phyloP scores from a whole-genome alignment of 1,140 invertebrate genomes.

The Philotrypesis tridentata region DNA sequence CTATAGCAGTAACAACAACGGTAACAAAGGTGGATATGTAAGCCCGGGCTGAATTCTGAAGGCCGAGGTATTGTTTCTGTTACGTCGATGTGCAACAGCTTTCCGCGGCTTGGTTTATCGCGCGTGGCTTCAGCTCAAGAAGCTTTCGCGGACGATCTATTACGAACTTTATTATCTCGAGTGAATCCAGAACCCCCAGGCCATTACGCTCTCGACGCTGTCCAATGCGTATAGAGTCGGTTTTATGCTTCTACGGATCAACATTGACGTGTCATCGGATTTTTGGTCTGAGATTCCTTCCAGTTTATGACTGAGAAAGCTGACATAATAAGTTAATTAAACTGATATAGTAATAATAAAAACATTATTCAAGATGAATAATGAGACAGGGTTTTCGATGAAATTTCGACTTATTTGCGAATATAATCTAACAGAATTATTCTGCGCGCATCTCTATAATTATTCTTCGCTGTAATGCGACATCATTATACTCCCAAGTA shows the following conservation, averaged over 20 bases:
- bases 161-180: constrained; percentile 6
- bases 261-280: background rate
- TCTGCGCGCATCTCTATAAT: too few relatives aligned
- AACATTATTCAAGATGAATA: too few relatives aligned
- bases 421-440: too few relatives aligned
- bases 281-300: background rate
- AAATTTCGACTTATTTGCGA: too few relatives aligned
- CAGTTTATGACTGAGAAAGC: background rate
- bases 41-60: background rate
- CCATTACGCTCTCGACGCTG: background rate
- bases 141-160: background rate
- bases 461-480: too few relatives aligned
- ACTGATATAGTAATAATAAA: too few relatives aligned
- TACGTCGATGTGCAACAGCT: background rate
- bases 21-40: background rate
- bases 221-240: background rate
- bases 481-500: too few relatives aligned
- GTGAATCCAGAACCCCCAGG: background rate
- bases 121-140: background rate
- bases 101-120: background rate
- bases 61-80: constrained; percentile 10
- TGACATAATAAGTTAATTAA: too few relatives aligned
- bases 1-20: background rate
- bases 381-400: too few relatives aligned
- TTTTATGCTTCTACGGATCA: background rate